Evolutionary conservation across 2,113 vertebrate species (phyloP), one percentile per base, ranked within the genome.

Genomic region (Martes martes): DNA sequence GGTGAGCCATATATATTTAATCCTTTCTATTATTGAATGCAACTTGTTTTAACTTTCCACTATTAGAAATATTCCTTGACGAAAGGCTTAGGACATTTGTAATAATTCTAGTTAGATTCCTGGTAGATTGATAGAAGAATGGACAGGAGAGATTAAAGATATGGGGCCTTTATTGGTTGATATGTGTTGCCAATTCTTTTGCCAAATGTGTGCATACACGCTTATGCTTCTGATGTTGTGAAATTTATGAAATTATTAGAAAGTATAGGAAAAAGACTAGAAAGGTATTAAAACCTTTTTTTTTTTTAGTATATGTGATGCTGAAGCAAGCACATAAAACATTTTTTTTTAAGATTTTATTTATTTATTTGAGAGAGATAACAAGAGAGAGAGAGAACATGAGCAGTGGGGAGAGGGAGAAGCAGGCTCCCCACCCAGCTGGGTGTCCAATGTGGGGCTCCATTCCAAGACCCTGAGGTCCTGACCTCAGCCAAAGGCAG

Each of bases 191-290:
- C 47, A 84, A 14, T 45, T 67, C 11, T 95, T 67, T 85, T 57
- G 71, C 0, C 9, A 91, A 78, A 24, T 67, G 24, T 88, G 14
- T 45, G 4, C 15, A 28, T 9, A 33, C 2, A 73, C 11, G 4
- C 18, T 92, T 80, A 80, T 47, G n/a, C 19, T 74, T 57, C 55
- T 63, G 42, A 63, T 80, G 88, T 42, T 74, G 36, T 83, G 88
- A 93, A 93, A 63, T 93, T 88, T 81, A 63, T 88, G 10, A 65
- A 88, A 14, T 96, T 97, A 79, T 79, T 93, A 74, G 61, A 67
- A 96, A 86, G 28, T 42, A 59, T 82, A 69, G 63, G 33, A 79
- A 47, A 52, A 90, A 81, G 65, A 67, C 21, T 82, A 57, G 18
- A 42, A 69, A 93, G 9, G 61, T 33, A 67, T 33, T 67, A 67